Base-by-base conservation (phyloP, 2,113 vertebrate species). In the Silurus asotus region DNA sequence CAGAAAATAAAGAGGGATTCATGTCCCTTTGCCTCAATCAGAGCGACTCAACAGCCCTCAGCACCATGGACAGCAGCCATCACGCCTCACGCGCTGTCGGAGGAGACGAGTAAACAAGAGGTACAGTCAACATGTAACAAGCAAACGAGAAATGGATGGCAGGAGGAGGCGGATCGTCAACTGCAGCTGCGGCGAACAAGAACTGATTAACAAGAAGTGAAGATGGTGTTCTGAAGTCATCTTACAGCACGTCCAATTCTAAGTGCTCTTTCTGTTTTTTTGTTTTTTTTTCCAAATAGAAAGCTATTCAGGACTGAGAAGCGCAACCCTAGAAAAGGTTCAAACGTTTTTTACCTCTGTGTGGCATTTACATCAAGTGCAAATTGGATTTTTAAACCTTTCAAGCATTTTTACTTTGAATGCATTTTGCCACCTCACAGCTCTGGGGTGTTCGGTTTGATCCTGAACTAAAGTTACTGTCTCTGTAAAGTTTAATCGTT, bases 31-130 rank as follows among this genome's bases (percentile, higher is more conserved):
- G 4, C 55, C 23, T 77, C n/a, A 15, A 55, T 53, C 51, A 55
- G 11, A n/a, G 6, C n/a, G 19, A 19, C 17, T 37, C 3, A 1
- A 28, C 11, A 55, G 14, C 65, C 25, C 5, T 45, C 65, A 82
- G 51, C 8, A 72, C 65, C 81, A 84, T 19, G 82, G 69, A 85
- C 62, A 58, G 62, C 59, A 51, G 76, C 17, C 77, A 61, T 61
- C 17, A 7, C 1, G n/a, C 51, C 13, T 7, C 49, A 76, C 28
- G 4, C 10, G 14, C 72, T 53, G 70, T 74, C 45, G 15, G 28
- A 45, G 67, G 6, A 72, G 69, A 48, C 3, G 49, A 51, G 48
- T n/a, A 51, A 75, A 75, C 72, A 75, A 75, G 45, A 45, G 82
- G 49, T 37, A 45, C 82, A 45, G 23, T 72, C 69, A 53, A 61